Evolutionary conservation across 37 sponge, comb jelly and placozoan species (phyloP).

Genomic region (Beroe ovata): DNA sequence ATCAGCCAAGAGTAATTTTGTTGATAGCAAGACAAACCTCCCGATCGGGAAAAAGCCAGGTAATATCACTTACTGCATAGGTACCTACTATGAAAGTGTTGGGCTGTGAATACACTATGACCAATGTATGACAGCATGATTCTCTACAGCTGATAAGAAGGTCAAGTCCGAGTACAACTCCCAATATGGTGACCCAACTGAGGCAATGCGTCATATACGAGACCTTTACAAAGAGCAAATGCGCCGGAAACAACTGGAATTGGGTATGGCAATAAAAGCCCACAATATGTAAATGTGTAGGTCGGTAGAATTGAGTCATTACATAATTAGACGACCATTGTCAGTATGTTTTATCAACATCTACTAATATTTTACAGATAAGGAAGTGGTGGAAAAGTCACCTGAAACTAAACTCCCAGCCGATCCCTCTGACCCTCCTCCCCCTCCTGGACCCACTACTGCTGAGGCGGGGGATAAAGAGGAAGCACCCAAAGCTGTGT

Average conservation of each 20-base stretch:
- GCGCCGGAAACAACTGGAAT: slow-evolving; percentile 24
- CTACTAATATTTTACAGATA: too few relatives aligned
- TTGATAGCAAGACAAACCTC: slow-evolving; percentile 48
- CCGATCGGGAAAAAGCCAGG: slow-evolving; percentile 63
- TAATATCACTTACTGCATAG: too few relatives aligned
- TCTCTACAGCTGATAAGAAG: slow-evolving; percentile 23
- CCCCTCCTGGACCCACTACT: background rate
- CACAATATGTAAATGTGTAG: too few relatives aligned
- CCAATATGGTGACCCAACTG: slow-evolving; percentile 3
- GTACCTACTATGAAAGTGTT: too few relatives aligned
- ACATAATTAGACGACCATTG: too few relatives aligned
- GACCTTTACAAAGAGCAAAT: slow-evolving; percentile 50
- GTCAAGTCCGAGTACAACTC: slow-evolving; percentile 40
- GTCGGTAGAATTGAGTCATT: too few relatives aligned
- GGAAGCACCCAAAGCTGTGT: background rate
- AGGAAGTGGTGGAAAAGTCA: too few relatives aligned
- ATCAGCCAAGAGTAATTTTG: slow-evolving; percentile 15
- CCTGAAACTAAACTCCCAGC: background rate
- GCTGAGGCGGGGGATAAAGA: background rate
- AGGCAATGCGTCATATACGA: background rate
- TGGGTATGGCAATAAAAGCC: too few relatives aligned
- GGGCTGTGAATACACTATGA: too few relatives aligned
- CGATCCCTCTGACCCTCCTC: background rate
- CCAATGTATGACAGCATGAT: too few relatives aligned
- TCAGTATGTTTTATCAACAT: too few relatives aligned